Conservation (phyloP, 2,113 vertebrate species). For the Microcebus ravelobensis region DNA sequence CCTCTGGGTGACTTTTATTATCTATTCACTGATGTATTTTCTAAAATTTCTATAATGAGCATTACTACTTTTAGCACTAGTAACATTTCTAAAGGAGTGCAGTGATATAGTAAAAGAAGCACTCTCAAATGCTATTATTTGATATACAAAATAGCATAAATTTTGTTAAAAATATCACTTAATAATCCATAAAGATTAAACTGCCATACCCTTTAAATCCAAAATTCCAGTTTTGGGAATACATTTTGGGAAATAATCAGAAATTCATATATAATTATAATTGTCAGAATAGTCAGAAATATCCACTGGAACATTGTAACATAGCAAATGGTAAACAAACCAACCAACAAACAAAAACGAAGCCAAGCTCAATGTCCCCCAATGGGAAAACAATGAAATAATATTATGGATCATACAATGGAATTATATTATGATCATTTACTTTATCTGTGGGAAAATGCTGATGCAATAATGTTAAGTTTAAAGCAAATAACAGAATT, state of each 20-base stretch:
- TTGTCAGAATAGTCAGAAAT: background rate
- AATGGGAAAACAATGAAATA: background rate
- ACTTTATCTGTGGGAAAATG: background rate
- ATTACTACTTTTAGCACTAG: background rate
- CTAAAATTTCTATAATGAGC: background rate
- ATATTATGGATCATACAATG: background rate
- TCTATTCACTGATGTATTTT: background rate
- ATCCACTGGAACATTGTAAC: background rate
- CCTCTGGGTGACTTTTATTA: background rate
- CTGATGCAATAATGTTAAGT: background rate
- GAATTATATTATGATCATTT: background rate
- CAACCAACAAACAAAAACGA: conserved; percentile 6
- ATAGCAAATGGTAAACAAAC: background rate
- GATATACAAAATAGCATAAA: background rate
- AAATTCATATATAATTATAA: background rate
- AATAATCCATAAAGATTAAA: background rate
- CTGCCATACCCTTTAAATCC: background rate
- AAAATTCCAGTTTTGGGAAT: background rate
- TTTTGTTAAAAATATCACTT: background rate
- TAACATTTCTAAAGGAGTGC: background rate
- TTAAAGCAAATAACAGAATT: conserved; percentile 6
- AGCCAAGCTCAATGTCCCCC: background rate
- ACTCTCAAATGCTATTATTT: background rate
- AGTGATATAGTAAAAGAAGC: background rate
- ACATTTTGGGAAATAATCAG: background rate